These are phyloP conservation scores for Callithrix jacchus DNA, from an alignment of 2,113 vertebrate genomes.

Conservation along the genomic window DNA sequence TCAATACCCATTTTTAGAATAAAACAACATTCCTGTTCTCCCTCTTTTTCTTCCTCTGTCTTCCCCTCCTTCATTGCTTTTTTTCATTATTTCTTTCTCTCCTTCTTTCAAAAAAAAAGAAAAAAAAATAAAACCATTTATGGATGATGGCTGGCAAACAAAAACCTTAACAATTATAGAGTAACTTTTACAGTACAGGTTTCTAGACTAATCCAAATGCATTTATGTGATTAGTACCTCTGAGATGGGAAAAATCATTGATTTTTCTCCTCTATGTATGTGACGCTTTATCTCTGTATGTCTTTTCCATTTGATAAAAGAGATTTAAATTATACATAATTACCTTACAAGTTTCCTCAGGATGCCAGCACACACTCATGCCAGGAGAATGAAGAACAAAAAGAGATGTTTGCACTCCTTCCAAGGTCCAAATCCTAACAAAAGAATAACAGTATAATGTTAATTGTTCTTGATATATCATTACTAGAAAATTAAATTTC, in stretches of 20 bases:
- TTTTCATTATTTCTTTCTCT: too few species aligned
- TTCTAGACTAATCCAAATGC: not conserved
- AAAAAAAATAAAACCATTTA: not conserved
- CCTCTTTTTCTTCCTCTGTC: too few species aligned
- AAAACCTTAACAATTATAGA: not conserved
- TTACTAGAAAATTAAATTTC: slow-evolving; percentile 53
- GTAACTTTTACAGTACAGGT: not conserved
- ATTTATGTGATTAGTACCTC: not conserved
- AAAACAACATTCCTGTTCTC: too few species aligned
- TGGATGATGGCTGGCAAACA: not conserved
- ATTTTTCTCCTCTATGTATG: not conserved
- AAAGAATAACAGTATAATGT: slow-evolving; percentile 17
- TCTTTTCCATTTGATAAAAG: slow-evolving; percentile 60
- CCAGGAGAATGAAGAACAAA: slow-evolving; percentile 95
- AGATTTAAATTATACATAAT: slow-evolving; percentile 55
- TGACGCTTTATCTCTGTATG: not conserved
- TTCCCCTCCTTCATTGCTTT: too few species aligned
- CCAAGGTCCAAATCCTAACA: slow-evolving; percentile 94
- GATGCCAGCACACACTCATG: slow-evolving; percentile 98
- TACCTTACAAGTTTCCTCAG: slow-evolving; percentile 95
- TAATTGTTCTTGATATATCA: slow-evolving; percentile 46
- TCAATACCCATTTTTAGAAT: too few species aligned
- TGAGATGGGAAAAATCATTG: not conserved
- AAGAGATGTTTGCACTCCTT: slow-evolving; percentile 89
- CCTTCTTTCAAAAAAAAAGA: too few species aligned